These are phyloP conservation scores for Lagothrix lagotricha DNA, from an alignment of 2,797 vertebrate species.

Conservation along the genomic window DNA sequence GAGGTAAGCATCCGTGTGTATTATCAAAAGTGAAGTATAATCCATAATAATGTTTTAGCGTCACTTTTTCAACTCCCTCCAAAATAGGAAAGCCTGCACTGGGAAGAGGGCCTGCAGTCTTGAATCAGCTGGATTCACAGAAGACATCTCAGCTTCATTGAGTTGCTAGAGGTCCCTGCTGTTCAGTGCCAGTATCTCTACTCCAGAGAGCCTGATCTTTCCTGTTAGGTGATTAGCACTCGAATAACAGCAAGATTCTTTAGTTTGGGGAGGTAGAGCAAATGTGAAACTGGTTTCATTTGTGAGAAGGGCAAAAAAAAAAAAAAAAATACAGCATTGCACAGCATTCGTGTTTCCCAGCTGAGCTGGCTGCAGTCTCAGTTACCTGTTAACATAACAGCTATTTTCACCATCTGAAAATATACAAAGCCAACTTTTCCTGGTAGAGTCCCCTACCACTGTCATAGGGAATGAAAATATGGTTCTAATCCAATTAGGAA, in stretches of 20 bases:
- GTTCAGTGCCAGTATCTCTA: not conserved
- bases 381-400: not conserved
- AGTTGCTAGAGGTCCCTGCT: conserved; percentile 27
- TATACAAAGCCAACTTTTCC: not conserved
- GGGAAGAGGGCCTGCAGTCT: conserved; percentile 49
- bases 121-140: conserved; percentile 62
- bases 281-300: not conserved
- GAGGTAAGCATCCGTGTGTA: not conserved
- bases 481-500: not conserved
- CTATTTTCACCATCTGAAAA: not conserved
- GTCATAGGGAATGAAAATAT: conserved; percentile 25
- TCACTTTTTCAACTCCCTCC: conserved; percentile 40
- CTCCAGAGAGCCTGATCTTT: not conserved
- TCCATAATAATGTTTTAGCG: conserved; percentile 56
- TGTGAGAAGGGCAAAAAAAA: not conserved
- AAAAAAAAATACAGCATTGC: not conserved
- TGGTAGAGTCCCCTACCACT: not conserved
- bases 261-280: not conserved
- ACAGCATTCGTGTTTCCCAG: not conserved
- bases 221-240: not conserved
- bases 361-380: not conserved
- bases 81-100: conserved; percentile 9
- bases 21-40: conserved; percentile 40
- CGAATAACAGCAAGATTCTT: conserved; percentile 12
- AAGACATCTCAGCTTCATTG: not conserved